phyloP scores from a whole-genome alignment of 1,140 invertebrate species.

The Drosophila sulfurigaster region DNA sequence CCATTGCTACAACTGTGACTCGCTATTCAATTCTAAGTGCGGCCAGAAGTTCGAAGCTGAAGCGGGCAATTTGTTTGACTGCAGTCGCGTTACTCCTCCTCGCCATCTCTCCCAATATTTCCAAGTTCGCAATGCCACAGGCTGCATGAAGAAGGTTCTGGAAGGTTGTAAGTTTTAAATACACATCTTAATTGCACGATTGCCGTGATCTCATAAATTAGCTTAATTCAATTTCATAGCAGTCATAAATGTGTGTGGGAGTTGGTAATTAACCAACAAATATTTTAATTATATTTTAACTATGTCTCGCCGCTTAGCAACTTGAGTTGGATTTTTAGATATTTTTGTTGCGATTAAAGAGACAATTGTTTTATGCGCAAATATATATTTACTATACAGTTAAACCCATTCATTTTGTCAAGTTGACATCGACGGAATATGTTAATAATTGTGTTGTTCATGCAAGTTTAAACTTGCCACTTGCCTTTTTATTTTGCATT shows the following conservation, averaged over 20 bases:
- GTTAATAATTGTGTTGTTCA: constrained; percentile 9
- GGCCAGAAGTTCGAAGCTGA: constrained; percentile 70
- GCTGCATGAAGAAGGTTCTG: constrained; percentile 76
- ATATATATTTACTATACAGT: not conserved
- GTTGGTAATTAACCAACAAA: constrained; percentile 16
- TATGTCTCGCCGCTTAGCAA: not conserved
- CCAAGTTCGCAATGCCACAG: constrained; percentile 71
- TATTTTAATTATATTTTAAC: not conserved
- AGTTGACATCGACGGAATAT: constrained; percentile 11
- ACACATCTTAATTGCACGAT: not conserved
- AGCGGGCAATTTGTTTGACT: constrained; percentile 56
- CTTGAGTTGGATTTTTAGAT: not conserved
- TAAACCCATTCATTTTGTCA: constrained; percentile 4
- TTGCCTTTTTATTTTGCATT: constrained; percentile 39
- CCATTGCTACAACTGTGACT: constrained; percentile 78
- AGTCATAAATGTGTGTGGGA: not conserved
- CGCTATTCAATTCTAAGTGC: constrained; percentile 54
- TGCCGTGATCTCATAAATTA: constrained; percentile 54
- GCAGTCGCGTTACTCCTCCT: constrained; percentile 54
- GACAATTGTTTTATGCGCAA: not conserved
- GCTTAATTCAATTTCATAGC: constrained; percentile 47
- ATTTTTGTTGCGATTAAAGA: not conserved
- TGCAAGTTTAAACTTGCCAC: constrained; percentile 6
- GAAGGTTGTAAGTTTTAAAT: constrained; percentile 65
- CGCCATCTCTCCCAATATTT: constrained; percentile 56